Percentiles rank a stretch among this genome's conserved stretches.
Conservation (phyloP, 2,113 vertebrate genomes). For the Microcebus ravelobensis region DNA sequence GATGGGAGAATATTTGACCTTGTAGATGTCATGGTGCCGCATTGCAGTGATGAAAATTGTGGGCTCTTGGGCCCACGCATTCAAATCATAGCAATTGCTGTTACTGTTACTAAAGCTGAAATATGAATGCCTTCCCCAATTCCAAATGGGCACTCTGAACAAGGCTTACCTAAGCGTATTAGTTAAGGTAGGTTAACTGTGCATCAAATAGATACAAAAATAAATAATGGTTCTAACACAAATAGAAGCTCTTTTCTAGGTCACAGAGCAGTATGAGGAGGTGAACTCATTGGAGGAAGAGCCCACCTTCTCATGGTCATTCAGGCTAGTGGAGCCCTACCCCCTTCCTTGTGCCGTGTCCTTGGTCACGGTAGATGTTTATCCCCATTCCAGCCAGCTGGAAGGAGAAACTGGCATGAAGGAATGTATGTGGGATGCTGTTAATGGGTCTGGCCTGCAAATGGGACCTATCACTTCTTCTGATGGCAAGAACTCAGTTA, state of each 20-base stretch:
- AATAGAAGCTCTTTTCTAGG: neutral
- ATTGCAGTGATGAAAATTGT: neutral
- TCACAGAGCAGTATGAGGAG: neutral
- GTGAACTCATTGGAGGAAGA: neutral
- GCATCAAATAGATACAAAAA: neutral
- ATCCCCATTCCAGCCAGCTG: neutral
- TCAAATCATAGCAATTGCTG: neutral
- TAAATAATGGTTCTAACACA: neutral
- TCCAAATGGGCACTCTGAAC: neutral
- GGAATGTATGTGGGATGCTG: neutral
- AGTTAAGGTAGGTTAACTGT: neutral
- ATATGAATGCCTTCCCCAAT: neutral
- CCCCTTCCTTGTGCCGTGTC: neutral
- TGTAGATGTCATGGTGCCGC: too few species aligned
- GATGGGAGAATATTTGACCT: neutral
- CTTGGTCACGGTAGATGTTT: neutral
- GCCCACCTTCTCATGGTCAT: fast-evolving
- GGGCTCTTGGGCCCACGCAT: neutral
- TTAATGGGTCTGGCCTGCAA: neutral
- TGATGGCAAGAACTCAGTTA: neutral
- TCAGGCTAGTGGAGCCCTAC: neutral
- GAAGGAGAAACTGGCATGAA: neutral
- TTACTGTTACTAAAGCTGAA: neutral
- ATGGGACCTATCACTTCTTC: neutral
- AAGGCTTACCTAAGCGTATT: neutral